A percentile compares a stretch with the other conserved stretches of the same genome.
These are phyloP conservation scores for Rhinopomastus cyanomelas DNA, from an alignment of 2,113 vertebrate genomes.

Conservation along the genomic window DNA sequence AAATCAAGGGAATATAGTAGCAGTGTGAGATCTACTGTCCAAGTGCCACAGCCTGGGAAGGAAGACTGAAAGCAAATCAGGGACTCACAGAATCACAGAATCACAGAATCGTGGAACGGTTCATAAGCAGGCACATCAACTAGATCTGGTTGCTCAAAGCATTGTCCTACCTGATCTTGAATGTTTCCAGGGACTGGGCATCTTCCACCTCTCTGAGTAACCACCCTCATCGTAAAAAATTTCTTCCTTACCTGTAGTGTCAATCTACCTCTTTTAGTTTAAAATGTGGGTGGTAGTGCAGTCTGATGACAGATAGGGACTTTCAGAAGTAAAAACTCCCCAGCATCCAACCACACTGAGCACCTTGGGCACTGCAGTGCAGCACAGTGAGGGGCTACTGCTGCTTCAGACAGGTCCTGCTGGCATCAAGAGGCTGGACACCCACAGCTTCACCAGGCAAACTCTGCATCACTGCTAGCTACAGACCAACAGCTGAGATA, in stretches of 20 bases:
- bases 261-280: neutral
- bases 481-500: neutral
- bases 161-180: neutral
- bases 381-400: accelerated
- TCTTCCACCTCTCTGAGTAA: neutral
- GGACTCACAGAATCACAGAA: neutral
- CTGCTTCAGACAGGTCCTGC: neutral
- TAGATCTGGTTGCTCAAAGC: neutral
- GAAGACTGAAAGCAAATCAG: neutral
- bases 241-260: neutral
- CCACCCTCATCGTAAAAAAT: neutral
- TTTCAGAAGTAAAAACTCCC: neutral
- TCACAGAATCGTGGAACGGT: neutral
- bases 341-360: neutral
- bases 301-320: neutral
- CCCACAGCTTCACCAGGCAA: neutral
- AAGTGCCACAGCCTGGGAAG: neutral
- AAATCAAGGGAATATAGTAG: neutral
- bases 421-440: neutral
- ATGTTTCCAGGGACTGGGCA: neutral
- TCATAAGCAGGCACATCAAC: neutral
- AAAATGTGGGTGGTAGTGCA: neutral
- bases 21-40: neutral
- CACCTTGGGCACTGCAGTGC: neutral
- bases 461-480: neutral